Evolutionary conservation across 2,797 vertebrate species (phyloP), one percentile per base, ranked within the genome.

Genomic region (Falco columbarius): DNA sequence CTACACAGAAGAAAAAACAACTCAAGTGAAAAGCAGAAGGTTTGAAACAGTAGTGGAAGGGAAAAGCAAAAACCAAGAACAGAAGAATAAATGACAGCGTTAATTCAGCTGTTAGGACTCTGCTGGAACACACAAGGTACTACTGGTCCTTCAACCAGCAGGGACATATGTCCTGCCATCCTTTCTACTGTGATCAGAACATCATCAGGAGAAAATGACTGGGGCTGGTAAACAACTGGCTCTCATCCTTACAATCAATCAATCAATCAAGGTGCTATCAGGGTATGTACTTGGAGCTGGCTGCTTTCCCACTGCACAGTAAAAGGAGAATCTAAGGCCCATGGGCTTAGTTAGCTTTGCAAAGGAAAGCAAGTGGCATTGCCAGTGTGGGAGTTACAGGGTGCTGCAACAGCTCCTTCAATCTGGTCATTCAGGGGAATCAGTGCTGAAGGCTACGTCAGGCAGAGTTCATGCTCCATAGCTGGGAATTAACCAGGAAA

Each of bases 261-360:
- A 9, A 54, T 9, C 70, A 56, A 13, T 7, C 2, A 4, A 0
- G 0, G 6, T 62, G 6, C 4, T 58, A 8, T 58, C 21, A 68
- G 23, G 11, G 27, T 56, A 38, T 22, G 32, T 11, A 11, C 47
- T 54, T 34, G 10, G 10, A 87, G 4, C 3, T 38, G 16, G 12
- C n/a, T 71, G 12, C 3, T 83, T 63, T 77, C 22, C 16, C 6
- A n/a, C 29, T 34, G 16, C 26, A 30, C 23, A 59, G 16, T 16
- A 42, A 81, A 12, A 59, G 34, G 30, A 22, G 10, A 90, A 44
- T 58, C 7, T 3, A 5, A 40, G 3, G 1, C 6, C 23, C 10
- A 30, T 8, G 3, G 2, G 10, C 10, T 44, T 5, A 1, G 12
- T 21, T 51, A 56, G 14, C 7, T 81, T 62, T 83, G 4, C 10